These are phyloP conservation scores for Drepanosiphum platanoidis DNA, from an alignment of 2,888 invertebrate genomes.

Conservation along the genomic window DNA sequence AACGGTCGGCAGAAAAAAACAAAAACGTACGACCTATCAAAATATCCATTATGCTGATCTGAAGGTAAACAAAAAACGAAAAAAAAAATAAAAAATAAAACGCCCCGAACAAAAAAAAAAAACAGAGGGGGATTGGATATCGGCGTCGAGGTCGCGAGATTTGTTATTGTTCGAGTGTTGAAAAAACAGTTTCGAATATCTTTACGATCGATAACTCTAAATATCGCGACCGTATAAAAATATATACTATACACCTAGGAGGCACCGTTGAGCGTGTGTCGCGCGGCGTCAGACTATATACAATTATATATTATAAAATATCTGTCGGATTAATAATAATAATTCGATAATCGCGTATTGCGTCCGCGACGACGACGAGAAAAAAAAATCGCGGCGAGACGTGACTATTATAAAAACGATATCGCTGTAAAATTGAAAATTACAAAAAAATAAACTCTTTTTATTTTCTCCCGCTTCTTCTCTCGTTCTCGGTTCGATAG, in stretches of 20 bases:
- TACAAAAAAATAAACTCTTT: too few species aligned
- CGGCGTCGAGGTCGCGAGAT: neutral
- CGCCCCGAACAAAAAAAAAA: neutral
- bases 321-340: too few species aligned
- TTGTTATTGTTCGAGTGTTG: neutral
- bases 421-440: neutral
- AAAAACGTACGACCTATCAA: slow-evolving; percentile 26
- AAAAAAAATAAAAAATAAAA: slow-evolving; percentile 5
- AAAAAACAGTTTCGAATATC: neutral
- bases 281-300: too few species aligned
- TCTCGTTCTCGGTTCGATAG: neutral
- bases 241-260: neutral
- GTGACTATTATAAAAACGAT: neutral
- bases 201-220: neutral
- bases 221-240: neutral
- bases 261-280: too few species aligned
- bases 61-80: slow-evolving; percentile 2
- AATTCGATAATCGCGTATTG: too few species aligned
- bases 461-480: too few species aligned
- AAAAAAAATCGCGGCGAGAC: too few species aligned
- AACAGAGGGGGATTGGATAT: neutral
- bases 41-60: slow-evolving; percentile 39
- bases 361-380: too few species aligned
- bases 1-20: slow-evolving; percentile 23
- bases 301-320: too few species aligned